Percentiles rank a stretch among this genome's conserved stretches.
phyloP scores from a whole-genome alignment of 2,888 invertebrate genomes.

The Camptogramma bilineatum region DNA sequence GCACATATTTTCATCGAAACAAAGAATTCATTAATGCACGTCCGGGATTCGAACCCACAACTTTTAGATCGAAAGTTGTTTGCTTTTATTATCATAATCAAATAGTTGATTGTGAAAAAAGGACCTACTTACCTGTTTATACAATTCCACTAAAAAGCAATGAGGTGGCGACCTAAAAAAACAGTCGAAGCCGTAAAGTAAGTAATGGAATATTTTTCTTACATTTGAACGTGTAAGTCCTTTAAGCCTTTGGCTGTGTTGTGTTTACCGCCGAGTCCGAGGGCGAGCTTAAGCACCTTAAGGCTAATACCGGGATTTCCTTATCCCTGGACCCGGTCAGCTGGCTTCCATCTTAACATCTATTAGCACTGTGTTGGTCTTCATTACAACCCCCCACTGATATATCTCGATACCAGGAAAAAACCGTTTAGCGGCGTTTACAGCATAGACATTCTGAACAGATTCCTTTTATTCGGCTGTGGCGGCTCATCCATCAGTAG shows the following conservation, averaged over 20 bases:
- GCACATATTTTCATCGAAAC: no score
- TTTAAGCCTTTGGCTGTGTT: slow-evolving; percentile 56
- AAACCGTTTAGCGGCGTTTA: slow-evolving; percentile 9
- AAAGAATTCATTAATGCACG: no score
- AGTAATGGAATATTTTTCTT: slow-evolving; percentile 46
- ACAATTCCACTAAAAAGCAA: slow-evolving; percentile 19
- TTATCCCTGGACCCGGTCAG: slow-evolving; percentile 70
- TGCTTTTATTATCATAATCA: background rate
- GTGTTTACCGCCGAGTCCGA: slow-evolving; percentile 59
- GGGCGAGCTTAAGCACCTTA: slow-evolving; percentile 62
- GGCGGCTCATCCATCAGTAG: background rate
- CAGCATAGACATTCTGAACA: slow-evolving; percentile 6
- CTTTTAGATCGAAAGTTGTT: no score
- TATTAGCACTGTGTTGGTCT: slow-evolving; percentile 65
- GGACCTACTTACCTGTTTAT: slow-evolving; percentile 8
- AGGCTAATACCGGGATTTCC: slow-evolving; percentile 70
- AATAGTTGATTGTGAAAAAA: slow-evolving; percentile 3
- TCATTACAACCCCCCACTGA: slow-evolving; percentile 34
- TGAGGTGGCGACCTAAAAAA: slow-evolving; percentile 34
- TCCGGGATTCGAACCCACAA: no score
- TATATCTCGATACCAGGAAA: slow-evolving; percentile 14
- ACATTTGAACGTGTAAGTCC: slow-evolving; percentile 48
- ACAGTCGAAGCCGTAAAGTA: slow-evolving; percentile 42
- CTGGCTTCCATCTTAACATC: slow-evolving; percentile 61
- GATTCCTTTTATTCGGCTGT: background rate